Conservation (phyloP, 2,888 invertebrate species). For the Pteria penguin region DNA sequence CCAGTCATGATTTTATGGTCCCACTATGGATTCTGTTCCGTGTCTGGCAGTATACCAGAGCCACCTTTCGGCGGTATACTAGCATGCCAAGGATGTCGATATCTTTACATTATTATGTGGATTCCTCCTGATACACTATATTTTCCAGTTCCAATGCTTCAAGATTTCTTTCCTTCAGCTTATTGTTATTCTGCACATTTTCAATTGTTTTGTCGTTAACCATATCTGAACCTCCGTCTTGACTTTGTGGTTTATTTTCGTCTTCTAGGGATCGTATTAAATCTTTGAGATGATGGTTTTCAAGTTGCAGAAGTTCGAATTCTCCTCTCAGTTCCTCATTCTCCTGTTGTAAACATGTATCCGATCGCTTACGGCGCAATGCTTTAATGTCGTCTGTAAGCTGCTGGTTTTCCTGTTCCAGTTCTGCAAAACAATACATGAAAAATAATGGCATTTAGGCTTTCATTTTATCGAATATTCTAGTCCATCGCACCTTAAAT, state of each 20-base stretch:
- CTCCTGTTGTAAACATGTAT: constrained; percentile 49
- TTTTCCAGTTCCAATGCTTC: too few species aligned
- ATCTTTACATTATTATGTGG: too few species aligned
- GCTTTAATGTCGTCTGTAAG: constrained; percentile 47
- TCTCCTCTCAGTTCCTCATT: constrained; percentile 53
- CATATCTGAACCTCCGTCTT: constrained; percentile 37
- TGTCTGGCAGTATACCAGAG: too few species aligned
- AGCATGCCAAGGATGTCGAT: too few species aligned
- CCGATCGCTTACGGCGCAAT: constrained; percentile 45
- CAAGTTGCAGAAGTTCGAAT: constrained; percentile 50
- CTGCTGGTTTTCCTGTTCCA: constrained; percentile 48
- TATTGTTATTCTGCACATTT: constrained; percentile 14
- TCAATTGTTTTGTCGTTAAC: constrained; percentile 5
- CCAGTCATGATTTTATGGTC: too few species aligned
- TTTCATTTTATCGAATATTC: too few species aligned
- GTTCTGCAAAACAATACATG: constrained; percentile 48
- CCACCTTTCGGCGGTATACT: too few species aligned
- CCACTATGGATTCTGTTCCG: too few species aligned
- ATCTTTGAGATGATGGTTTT: constrained; percentile 51
- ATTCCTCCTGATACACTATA: too few species aligned
- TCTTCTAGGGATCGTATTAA: constrained; percentile 53
- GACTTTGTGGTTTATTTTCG: constrained; percentile 30
- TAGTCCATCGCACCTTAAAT: too few species aligned
- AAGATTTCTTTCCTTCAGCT: too few species aligned
- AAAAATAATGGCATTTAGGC: too few species aligned